These are phyloP conservation scores for Chiroxiphia lanceolata DNA, from an alignment of 2,797 vertebrate genomes.

Conservation along the genomic window DNA sequence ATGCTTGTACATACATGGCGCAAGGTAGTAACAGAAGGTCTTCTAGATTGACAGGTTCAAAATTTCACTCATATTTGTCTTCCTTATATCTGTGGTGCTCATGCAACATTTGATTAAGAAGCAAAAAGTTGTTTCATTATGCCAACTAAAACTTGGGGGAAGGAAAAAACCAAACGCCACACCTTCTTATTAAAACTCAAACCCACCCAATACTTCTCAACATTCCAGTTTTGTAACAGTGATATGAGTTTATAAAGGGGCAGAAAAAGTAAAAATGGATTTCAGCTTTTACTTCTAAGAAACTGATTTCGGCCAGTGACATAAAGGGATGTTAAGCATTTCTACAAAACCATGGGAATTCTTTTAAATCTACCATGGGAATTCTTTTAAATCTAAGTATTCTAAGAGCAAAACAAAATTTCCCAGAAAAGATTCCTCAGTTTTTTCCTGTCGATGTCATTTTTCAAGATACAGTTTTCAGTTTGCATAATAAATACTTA, in stretches of 20 bases:
- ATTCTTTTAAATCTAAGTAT: neutral
- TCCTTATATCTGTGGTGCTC: neutral
- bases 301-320: neutral
- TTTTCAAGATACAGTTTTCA: neutral
- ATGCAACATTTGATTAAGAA: neutral
- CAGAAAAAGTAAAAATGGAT: neutral
- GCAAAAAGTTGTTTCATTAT: neutral
- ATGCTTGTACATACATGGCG: neutral
- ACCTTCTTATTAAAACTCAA: neutral
- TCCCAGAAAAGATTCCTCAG: neutral
- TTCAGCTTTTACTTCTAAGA: neutral
- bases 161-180: neutral
- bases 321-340: neutral
- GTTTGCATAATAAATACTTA: neutral
- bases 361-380: neutral
- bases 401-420: neutral
- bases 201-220: neutral
- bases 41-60: conserved; percentile 31
- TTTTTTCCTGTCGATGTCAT: neutral
- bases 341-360: neutral
- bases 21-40: conserved; percentile 27
- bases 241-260: neutral
- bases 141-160: neutral
- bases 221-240: neutral
- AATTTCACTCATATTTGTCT: neutral